phyloP scores from a whole-genome alignment of 2,113 vertebrate genomes.

The Camelus dromedarius region DNA sequence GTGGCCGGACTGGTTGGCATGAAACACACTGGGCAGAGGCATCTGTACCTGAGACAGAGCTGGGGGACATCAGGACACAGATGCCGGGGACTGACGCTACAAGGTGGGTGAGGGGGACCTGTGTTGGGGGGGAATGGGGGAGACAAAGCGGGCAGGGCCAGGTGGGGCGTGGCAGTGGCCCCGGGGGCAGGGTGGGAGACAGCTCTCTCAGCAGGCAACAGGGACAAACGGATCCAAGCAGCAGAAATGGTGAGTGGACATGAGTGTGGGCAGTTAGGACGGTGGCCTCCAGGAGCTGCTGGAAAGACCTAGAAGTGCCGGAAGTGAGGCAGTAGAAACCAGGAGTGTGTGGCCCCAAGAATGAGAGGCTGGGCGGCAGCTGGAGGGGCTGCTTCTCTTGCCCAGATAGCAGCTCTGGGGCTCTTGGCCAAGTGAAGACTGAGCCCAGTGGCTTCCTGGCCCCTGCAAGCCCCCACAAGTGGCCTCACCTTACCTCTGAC shows the following conservation, averaged over 20 bases:
- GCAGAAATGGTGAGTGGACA: neutral
- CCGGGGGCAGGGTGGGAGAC: fast-evolving
- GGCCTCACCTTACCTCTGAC: neutral
- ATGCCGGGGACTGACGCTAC: neutral
- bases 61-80: neutral
- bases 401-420: neutral
- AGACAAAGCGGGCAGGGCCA: neutral
- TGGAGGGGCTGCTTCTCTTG: neutral
- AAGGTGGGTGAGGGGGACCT: neutral
- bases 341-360: neutral
- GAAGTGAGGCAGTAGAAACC: neutral
- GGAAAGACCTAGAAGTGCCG: neutral
- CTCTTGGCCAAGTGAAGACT: neutral
- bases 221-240: fast-evolving
- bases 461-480: neutral
- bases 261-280: fast-evolving
- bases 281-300: neutral
- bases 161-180: neutral
- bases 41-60: neutral
- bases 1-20: neutral
- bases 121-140: fast-evolving
- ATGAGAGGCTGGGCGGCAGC: neutral
- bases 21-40: fast-evolving
- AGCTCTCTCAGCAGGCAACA: neutral
- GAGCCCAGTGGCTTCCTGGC: neutral